Evolutionary conservation across 2,113 vertebrate species (phyloP).

Genomic region (Podilymbus podiceps): DNA sequence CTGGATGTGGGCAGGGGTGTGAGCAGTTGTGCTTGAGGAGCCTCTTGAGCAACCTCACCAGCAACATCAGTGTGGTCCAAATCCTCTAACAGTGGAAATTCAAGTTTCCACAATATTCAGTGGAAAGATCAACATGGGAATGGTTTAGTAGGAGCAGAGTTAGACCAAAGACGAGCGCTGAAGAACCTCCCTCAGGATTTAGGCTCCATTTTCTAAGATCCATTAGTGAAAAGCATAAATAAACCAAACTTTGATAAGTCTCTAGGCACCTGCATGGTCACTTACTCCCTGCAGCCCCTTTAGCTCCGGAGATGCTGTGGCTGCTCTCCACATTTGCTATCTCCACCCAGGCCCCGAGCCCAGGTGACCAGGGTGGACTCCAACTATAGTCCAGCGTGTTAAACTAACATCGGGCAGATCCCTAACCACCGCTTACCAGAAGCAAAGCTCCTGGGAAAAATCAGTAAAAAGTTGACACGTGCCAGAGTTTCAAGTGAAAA

Average conservation of each 20-base stretch:
- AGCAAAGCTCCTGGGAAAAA: background rate
- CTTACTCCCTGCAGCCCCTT: background rate
- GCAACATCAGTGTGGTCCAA: background rate
- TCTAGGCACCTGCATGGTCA: background rate
- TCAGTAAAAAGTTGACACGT: background rate
- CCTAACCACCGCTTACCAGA: background rate
- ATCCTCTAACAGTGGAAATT: background rate
- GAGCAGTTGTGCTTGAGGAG: background rate
- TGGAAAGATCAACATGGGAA: background rate
- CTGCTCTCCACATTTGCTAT: background rate
- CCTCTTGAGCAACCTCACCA: background rate
- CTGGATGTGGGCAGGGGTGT: background rate
- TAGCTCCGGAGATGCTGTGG: background rate
- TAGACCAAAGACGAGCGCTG: accelerated
- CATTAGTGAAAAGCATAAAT: background rate
- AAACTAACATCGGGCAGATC: background rate
- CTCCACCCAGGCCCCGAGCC: background rate
- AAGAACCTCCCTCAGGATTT: background rate
- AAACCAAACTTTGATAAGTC: background rate
- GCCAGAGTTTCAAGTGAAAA: background rate
- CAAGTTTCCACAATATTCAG: background rate
- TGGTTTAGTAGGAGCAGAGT: background rate
- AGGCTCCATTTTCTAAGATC: background rate
- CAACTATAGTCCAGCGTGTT: accelerated
- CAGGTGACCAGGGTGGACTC: background rate